Conservation (phyloP, 2,113 vertebrate genomes). For the Urocynchramus pylzowi region DNA sequence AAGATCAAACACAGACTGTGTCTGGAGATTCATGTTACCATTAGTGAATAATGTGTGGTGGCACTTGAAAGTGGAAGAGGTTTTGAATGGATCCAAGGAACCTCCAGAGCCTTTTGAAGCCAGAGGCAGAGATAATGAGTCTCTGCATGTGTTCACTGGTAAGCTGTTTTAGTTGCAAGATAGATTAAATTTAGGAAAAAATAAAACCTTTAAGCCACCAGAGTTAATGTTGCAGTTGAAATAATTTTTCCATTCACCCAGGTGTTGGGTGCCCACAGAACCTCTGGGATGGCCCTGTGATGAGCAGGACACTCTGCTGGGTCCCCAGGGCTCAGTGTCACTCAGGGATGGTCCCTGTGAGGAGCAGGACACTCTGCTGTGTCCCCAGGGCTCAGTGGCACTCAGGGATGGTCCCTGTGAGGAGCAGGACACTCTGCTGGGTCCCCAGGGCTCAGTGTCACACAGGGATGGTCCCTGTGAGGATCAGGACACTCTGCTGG, state of each 20-base stretch:
- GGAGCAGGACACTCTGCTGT: neutral
- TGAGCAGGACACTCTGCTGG: neutral
- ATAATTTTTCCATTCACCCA: neutral
- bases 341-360: neutral
- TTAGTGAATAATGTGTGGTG: neutral
- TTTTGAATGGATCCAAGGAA: neutral
- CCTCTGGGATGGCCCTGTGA: neutral
- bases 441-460: neutral
- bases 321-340: rapidly evolving
- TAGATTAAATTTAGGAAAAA: neutral
- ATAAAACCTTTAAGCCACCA: neutral
- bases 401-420: neutral
- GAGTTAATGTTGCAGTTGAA: neutral
- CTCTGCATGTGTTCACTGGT: neutral
- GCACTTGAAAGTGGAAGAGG: neutral
- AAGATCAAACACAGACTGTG: neutral
- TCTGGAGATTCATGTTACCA: neutral
- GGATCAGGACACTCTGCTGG: neutral
- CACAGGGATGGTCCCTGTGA: neutral
- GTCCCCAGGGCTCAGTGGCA: neutral
- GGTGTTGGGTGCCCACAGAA: neutral
- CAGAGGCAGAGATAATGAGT: neutral
- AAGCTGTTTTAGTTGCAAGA: neutral
- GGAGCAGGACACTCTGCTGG: neutral
- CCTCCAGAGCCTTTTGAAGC: neutral